A percentile compares a stretch with the other conserved stretches of the same genome.
These are phyloP conservation scores for Taurulus bubalis DNA, from an alignment of 2,113 vertebrate species.

Conservation along the genomic window DNA sequence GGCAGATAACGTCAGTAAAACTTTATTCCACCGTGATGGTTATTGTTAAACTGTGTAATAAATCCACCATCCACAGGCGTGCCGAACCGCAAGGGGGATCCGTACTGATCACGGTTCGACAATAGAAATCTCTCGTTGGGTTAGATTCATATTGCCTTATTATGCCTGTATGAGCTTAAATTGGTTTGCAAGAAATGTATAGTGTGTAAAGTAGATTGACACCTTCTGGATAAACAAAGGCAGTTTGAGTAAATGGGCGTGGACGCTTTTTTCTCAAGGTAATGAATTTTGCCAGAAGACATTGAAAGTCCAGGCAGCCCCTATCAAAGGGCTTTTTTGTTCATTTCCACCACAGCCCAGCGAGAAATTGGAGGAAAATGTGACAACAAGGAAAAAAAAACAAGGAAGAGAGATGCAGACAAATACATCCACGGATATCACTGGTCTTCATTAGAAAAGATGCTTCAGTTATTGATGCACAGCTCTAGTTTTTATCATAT, in stretches of 20 bases:
- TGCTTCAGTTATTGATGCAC: neutral
- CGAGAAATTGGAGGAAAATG: constrained; percentile 12
- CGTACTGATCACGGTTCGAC: neutral
- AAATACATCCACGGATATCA: constrained; percentile 19
- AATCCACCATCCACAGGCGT: too few relatives aligned
- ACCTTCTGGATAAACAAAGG: constrained; percentile 32
- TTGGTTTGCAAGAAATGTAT: constrained; percentile 22
- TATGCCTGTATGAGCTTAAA: constrained; percentile 31
- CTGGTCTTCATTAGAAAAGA: constrained; percentile 31
- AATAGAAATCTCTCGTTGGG: too few relatives aligned
- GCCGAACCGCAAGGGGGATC: too few relatives aligned
- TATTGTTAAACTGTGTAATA: too few relatives aligned
- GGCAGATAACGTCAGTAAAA: too few relatives aligned
- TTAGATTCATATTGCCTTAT: constrained; percentile 16
- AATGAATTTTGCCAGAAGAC: constrained; percentile 55
- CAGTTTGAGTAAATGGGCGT: neutral
- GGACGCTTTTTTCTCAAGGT: constrained; percentile 25
- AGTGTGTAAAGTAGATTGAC: constrained; percentile 37
- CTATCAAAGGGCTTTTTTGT: constrained; percentile 38
- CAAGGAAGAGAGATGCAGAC: constrained; percentile 27
- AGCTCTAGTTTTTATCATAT: neutral
- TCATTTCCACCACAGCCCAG: constrained; percentile 26
- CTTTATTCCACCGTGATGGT: too few relatives aligned
- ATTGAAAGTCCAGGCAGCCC: constrained; percentile 33
- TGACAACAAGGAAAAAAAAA: constrained; percentile 29